A percentile compares a stretch with the other conserved stretches of the same genome.
These are phyloP conservation scores for Telmatochromis sp. DNA, from an alignment of 2,113 vertebrate species.

Conservation along the genomic window DNA sequence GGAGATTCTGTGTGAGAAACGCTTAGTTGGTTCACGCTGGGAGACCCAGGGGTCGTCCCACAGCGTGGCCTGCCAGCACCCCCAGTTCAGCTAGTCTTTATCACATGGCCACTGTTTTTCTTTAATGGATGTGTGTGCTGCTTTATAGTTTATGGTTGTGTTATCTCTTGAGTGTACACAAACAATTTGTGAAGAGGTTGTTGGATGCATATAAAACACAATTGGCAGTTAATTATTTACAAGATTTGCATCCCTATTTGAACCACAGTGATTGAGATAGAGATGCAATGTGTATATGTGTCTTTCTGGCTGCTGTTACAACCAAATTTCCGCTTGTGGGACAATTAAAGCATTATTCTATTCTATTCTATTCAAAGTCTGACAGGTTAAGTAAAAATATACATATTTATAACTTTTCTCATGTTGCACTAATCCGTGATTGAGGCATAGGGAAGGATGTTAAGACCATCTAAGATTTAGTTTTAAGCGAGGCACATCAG, in stretches of 20 bases:
- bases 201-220: background rate
- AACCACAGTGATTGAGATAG: background rate
- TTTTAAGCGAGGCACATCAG: background rate
- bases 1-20: conserved; percentile 47
- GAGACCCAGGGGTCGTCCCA: conserved; percentile 13
- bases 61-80: background rate
- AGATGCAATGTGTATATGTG: background rate
- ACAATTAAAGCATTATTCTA: background rate
- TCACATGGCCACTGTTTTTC: background rate
- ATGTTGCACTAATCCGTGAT: background rate
- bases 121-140: background rate
- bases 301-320: background rate
- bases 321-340: background rate
- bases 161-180: background rate
- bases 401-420: background rate
- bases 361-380: background rate
- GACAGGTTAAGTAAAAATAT: background rate
- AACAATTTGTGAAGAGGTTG: background rate
- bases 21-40: conserved; percentile 36
- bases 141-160: background rate
- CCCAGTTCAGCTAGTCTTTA: background rate
- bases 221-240: background rate
- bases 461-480: background rate
- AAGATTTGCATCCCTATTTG: background rate
- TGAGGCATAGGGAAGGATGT: background rate